Percentiles rank a stretch among this genome's conserved stretches.
These are phyloP conservation scores for Agonopterix alstromeriana DNA, from an alignment of 2,888 invertebrate genomes.

Conservation along the genomic window DNA sequence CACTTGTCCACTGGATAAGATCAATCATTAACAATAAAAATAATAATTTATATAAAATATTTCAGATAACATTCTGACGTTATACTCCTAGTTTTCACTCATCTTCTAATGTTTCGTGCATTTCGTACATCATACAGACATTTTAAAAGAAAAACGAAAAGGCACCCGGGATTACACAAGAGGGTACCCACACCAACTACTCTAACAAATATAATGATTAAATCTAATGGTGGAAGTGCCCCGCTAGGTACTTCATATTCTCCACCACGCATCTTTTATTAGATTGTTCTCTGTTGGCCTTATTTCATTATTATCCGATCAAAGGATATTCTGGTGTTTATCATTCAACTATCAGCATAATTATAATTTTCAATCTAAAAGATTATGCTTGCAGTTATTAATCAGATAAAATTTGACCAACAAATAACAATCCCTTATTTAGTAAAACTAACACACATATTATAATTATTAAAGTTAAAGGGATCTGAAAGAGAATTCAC, in stretches of 20 bases:
- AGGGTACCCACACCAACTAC: slow-evolving; percentile 75
- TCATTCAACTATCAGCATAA: neutral
- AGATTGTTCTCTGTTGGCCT: slow-evolving; percentile 45
- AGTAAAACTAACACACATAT: slow-evolving; percentile 47
- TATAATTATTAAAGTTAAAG: slow-evolving; percentile 40
- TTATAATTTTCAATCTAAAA: neutral
- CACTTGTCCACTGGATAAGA: slow-evolving; percentile 64
- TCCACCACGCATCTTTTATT: slow-evolving; percentile 43
- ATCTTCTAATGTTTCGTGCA: slow-evolving; percentile 94
- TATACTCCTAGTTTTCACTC: slow-evolving; percentile 61
- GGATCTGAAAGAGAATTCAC: slow-evolving; percentile 66
- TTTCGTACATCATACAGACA: slow-evolving; percentile 90
- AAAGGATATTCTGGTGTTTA: neutral
- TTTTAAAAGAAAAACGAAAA: slow-evolving; percentile 61
- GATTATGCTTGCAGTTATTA: neutral
- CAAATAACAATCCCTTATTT: slow-evolving; percentile 38
- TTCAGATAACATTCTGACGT: slow-evolving; percentile 53
- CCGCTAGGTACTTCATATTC: slow-evolving; percentile 22
- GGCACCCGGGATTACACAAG: slow-evolving; percentile 73
- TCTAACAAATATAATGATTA: slow-evolving; percentile 74
- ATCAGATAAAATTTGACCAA: slow-evolving; percentile 29
- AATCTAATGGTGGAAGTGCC: slow-evolving; percentile 58
- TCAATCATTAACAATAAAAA: slow-evolving; percentile 65
- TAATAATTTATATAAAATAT: slow-evolving; percentile 70
- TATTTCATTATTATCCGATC: too few relatives aligned